A percentile compares a stretch with the other conserved stretches of the same genome.
Evolutionary conservation across 2,113 vertebrate species (phyloP).

Genomic region (Regulus satrapa): DNA sequence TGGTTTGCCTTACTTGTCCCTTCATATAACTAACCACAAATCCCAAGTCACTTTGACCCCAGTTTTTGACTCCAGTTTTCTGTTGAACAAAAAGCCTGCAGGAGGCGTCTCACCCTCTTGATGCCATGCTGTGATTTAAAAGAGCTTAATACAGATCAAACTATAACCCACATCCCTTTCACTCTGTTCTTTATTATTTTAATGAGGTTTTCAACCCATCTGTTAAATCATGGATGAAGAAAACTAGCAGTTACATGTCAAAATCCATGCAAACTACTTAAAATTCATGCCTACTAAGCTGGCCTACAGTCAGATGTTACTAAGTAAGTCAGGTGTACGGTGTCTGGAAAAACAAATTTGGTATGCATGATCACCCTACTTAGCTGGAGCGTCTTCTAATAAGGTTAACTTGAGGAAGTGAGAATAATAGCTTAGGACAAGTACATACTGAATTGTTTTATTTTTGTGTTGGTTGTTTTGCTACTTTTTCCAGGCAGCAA

Average conservation of each 20-base stretch:
- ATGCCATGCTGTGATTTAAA: neutral
- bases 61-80: neutral
- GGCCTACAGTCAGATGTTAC: slow-evolving; percentile 15
- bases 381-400: slow-evolving; percentile 10
- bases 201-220: slow-evolving; percentile 3
- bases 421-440: slow-evolving; percentile 32
- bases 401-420: slow-evolving; percentile 1
- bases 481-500: neutral
- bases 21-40: neutral
- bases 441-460: neutral
- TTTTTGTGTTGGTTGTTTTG: neutral
- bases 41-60: neutral
- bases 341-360: slow-evolving; percentile 23
- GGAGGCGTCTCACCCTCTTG: neutral
- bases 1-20: neutral
- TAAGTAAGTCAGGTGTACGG: neutral
- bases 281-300: slow-evolving; percentile 34
- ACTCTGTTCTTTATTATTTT: slow-evolving; percentile 14
- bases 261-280: slow-evolving; percentile 35
- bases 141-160: neutral
- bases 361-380: slow-evolving; percentile 38
- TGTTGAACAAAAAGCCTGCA: neutral
- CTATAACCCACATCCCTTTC: neutral
- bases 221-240: slow-evolving; percentile 36
- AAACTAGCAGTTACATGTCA: slow-evolving; percentile 31